Percentiles rank a stretch among this genome's conserved stretches.
Evolutionary conservation across 2,113 vertebrate species (phyloP).

Genomic region (Stigmatopora nigra): DNA sequence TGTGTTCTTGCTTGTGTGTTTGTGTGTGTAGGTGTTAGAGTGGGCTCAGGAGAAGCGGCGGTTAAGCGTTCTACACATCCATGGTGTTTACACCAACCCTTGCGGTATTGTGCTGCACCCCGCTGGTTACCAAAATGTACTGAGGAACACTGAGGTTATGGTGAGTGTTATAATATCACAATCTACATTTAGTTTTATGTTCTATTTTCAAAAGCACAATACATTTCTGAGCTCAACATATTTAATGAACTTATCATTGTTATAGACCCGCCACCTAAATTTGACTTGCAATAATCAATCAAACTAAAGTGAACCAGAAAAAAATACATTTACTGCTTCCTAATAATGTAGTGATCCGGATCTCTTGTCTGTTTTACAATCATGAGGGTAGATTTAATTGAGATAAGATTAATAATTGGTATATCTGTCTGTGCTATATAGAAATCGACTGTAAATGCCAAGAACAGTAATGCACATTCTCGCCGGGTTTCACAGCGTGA

Average conservation of each 20-base stretch:
- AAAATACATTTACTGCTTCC: no score
- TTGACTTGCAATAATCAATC: no score
- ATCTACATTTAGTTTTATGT: not conserved
- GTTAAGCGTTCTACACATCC: slow-evolving; percentile 91
- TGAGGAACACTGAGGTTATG: slow-evolving; percentile 93
- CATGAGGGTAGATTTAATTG: no score
- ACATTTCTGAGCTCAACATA: no score
- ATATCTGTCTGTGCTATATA: not conserved
- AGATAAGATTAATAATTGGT: no score
- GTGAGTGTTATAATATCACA: slow-evolving; percentile 62
- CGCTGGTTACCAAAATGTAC: slow-evolving; percentile 90
- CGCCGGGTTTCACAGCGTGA: slow-evolving; percentile 70
- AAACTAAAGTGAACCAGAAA: no score
- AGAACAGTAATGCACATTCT: not conserved
- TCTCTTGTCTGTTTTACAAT: no score
- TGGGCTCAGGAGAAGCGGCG: slow-evolving; percentile 93
- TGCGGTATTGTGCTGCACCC: slow-evolving; percentile 92
- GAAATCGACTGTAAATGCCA: not conserved
- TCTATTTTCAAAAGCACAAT: no score
- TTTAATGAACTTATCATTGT: no score
- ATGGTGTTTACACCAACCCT: slow-evolving; percentile 93
- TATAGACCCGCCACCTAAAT: no score
- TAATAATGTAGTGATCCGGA: no score
- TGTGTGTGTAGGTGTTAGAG: slow-evolving; percentile 79
- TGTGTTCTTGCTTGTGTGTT: slow-evolving; percentile 13